Conservation (phyloP, 2,113 vertebrate species). For the Thomomys bottae region DNA sequence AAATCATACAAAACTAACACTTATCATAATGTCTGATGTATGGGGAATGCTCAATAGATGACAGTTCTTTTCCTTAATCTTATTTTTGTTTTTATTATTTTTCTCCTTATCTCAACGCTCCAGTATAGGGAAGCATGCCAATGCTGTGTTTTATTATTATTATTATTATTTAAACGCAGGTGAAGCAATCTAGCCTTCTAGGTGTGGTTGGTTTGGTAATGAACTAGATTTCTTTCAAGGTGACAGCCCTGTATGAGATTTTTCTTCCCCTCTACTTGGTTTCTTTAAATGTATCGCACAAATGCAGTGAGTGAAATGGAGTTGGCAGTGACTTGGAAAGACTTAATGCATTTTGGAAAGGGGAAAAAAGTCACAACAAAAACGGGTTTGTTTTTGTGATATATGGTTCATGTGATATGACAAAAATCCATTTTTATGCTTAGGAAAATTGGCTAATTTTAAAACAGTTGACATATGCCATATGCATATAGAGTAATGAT, state of each 20-base stretch:
- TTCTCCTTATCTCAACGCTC: constrained; percentile 1
- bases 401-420: constrained; percentile 74
- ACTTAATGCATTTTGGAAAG: constrained; percentile 70
- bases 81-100: constrained; percentile 35
- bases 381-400: constrained; percentile 77
- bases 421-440: constrained; percentile 84
- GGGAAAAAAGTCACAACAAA: constrained; percentile 67
- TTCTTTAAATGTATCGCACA: constrained; percentile 74
- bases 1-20: neutral
- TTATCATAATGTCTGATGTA: neutral
- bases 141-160: neutral
- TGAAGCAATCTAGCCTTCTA: neutral
- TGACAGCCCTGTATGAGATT: neutral
- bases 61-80: constrained; percentile 16
- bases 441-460: constrained; percentile 84
- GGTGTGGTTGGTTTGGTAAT: constrained; percentile 36
- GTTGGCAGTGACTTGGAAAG: constrained; percentile 74
- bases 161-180: constrained; percentile 34
- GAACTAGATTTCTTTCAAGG: constrained; percentile 61
- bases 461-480: constrained; percentile 81
- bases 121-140: neutral
- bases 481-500: constrained; percentile 73
- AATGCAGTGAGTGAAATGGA: constrained; percentile 61
- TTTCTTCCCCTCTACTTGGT: neutral
- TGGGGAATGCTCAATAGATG: neutral